Conservation (phyloP, 2,113 vertebrate species). For the Bungarus multicinctus region DNA sequence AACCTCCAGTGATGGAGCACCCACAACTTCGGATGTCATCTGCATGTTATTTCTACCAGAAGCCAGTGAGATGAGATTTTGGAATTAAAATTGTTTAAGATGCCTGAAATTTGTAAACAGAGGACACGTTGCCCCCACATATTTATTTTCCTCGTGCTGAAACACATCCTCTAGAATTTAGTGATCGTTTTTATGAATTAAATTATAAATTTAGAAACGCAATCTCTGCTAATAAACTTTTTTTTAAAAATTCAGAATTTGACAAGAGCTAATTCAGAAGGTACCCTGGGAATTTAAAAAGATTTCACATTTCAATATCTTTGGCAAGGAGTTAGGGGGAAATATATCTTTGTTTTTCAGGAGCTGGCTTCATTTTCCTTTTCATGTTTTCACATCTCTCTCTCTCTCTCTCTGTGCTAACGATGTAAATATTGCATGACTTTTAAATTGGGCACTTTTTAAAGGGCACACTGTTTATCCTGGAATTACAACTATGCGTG, state of each 20-base stretch:
- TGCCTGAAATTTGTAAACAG: neutral
- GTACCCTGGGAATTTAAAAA: neutral
- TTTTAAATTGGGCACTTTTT: neutral
- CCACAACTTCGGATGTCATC: neutral
- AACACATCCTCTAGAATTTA: neutral
- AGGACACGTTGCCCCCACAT: neutral
- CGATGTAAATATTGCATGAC: neutral
- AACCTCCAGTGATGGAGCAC: neutral
- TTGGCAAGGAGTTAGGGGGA: neutral
- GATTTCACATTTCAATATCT: neutral
- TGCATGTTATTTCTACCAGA: neutral
- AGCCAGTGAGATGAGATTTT: neutral
- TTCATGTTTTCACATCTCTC: neutral
- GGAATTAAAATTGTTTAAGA: neutral
- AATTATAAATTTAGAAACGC: neutral
- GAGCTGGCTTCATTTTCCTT: neutral
- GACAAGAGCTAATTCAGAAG: neutral
- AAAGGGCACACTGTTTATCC: neutral
- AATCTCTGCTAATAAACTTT: neutral
- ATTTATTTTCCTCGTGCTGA: neutral
- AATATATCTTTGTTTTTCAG: neutral
- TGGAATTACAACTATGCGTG: neutral
- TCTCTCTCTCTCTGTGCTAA: too few species aligned
- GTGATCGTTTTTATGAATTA: neutral
- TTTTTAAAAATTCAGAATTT: neutral